Base-by-base conservation (phyloP, 2,888 invertebrate genomes). In the Asteroscopus sphinx region DNA sequence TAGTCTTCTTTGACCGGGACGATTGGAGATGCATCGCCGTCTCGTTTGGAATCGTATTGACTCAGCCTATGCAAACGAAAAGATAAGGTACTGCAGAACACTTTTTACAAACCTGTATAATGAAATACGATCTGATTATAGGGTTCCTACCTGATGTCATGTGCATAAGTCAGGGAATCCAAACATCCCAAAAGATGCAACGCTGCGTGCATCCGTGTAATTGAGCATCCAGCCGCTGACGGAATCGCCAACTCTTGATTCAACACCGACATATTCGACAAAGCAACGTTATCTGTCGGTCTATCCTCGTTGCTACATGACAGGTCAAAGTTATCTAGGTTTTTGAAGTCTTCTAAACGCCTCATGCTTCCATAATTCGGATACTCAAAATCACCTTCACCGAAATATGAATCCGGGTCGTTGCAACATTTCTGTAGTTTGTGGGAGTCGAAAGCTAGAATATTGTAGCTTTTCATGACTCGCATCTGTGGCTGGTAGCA, bases 131-230 rank as follows among this genome's bases (percentile, higher is more conserved):
- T 42, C 21, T 13, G 13, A 7, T 8, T 1, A 7, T 4, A 5
- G 2, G 15, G 7, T n/a, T 76, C 88, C 85, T 86, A 95, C 95
- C 94, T 95, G 25, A 96, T 95, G 78, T 97, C 96, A 81, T 98
- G 96, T 0, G 97, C 97, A 47, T 96, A 96, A 0, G 97, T 97
- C 28, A 99, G 93, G 0, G 98, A 98, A 85, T 99, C 99, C 79
- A 99, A 94, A 82, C 98, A 98, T 3, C 98, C 98, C 46, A 99
- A 89, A 48, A 99, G 94, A 94, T 99, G 97, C 56, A 99, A 95
- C 0, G 98, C 98, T n/a, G 98, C 97, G 87, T 99, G 98, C 64
- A 97, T 96, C 49, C 98, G 95, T 0, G 97, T 97, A 2, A 98
- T 96, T 17, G 95, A 95, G 65, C 96, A 96, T 59, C 95, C 96